Conservation (phyloP, 2,888 invertebrate genomes). For the Caenorhabditis becei region DNA sequence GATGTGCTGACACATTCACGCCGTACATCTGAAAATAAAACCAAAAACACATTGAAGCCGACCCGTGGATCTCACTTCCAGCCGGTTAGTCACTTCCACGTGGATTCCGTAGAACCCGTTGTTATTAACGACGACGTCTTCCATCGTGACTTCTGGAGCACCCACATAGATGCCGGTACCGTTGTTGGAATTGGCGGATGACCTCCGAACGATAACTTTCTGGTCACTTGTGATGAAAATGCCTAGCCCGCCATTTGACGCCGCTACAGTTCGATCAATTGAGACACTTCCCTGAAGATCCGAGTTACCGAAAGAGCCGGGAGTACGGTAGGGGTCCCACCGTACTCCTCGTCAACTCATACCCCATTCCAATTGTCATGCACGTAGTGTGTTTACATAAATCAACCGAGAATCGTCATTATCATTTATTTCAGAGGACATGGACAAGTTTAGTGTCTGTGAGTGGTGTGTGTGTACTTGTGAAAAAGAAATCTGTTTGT, state of each 20-base stretch:
- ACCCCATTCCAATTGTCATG: constrained; percentile 1
- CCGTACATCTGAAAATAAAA: constrained; percentile 41
- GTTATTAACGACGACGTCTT: constrained; percentile 42
- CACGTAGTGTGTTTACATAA: constrained; percentile 35
- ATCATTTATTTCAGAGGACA: constrained; percentile 37
- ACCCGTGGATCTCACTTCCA: constrained; percentile 30
- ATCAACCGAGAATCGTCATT: constrained; percentile 46
- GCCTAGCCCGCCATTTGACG: constrained; percentile 54
- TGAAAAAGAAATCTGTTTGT: neutral
- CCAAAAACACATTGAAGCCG: neutral
- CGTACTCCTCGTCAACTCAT: neutral
- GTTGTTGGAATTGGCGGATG: constrained; percentile 41
- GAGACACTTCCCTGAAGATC: constrained; percentile 45
- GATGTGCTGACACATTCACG: constrained; percentile 57
- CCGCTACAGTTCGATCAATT: constrained; percentile 25
- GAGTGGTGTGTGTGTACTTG: constrained; percentile 3
- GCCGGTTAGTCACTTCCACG: constrained; percentile 35
- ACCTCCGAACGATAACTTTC: constrained; percentile 32
- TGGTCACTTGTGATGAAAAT: constrained; percentile 27
- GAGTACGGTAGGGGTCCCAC: too few relatives aligned
- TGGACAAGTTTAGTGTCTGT: constrained; percentile 39
- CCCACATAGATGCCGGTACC: constrained; percentile 53
- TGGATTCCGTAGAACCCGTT: constrained; percentile 56
- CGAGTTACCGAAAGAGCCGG: neutral
- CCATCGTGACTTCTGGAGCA: constrained; percentile 39